Evolutionary conservation across 2,113 vertebrate genomes (phyloP).

Genomic region (Catagonus wagneri): DNA sequence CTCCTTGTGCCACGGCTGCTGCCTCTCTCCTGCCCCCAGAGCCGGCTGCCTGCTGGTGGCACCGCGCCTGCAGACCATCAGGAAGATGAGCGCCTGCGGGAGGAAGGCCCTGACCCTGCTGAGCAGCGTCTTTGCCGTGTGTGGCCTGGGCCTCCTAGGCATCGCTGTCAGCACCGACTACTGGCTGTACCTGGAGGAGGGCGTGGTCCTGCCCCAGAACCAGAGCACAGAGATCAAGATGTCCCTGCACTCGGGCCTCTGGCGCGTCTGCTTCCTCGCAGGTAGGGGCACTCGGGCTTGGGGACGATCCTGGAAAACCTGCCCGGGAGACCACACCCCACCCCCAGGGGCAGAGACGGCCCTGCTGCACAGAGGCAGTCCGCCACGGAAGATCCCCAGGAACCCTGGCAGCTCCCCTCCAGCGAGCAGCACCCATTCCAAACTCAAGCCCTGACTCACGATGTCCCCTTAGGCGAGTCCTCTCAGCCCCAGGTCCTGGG

Average conservation of each 20-base stretch:
- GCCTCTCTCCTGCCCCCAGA: neutral
- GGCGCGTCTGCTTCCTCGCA: slow-evolving; percentile 97
- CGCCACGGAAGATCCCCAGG: fast-evolving
- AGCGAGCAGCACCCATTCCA: fast-evolving
- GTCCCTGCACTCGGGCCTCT: slow-evolving; percentile 96
- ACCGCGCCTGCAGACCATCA: neutral
- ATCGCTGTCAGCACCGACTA: slow-evolving; percentile 97
- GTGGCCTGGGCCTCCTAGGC: slow-evolving; percentile 94
- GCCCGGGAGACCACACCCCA: neutral
- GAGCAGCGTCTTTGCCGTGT: slow-evolving; percentile 96
- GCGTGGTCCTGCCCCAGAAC: slow-evolving; percentile 94
- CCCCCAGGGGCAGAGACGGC: neutral
- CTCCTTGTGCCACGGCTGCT: neutral
- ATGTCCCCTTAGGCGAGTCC: neutral
- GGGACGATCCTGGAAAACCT: neutral
- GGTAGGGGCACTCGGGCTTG: slow-evolving; percentile 81
- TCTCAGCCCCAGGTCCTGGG: fast-evolving
- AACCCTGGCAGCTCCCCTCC: neutral
- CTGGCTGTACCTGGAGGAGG: slow-evolving; percentile 98
- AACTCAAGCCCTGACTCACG: neutral
- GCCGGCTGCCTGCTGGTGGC: neutral
- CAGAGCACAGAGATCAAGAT: slow-evolving; percentile 93
- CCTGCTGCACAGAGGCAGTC: neutral
- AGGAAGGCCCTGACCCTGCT: slow-evolving; percentile 96
- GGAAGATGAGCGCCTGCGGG: slow-evolving; percentile 92